These are phyloP conservation scores for Isotomurus palustris DNA, from an alignment of 2,888 invertebrate species.

Conservation along the genomic window DNA sequence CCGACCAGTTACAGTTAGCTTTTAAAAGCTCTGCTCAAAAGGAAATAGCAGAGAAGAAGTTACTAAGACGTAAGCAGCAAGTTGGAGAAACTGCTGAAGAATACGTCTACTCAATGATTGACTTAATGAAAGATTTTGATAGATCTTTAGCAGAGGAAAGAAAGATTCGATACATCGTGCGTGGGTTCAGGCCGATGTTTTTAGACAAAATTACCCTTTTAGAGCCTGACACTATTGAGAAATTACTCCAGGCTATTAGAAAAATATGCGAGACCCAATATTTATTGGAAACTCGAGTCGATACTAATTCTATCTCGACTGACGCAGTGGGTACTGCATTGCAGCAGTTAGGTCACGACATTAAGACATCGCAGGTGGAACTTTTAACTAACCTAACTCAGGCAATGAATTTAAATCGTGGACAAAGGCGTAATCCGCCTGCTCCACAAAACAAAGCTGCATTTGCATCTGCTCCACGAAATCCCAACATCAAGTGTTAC, in stretches of 20 bases:
- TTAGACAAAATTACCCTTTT: slow-evolving; percentile 1
- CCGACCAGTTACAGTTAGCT: neutral
- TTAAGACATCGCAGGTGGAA: too few relatives aligned
- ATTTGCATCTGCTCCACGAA: too few relatives aligned
- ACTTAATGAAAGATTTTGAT: neutral
- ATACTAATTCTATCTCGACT: neutral
- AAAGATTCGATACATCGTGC: neutral
- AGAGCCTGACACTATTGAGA: neutral
- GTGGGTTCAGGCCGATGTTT: neutral
- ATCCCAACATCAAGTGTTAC: too few relatives aligned
- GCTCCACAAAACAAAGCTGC: too few relatives aligned
- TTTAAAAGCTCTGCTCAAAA: slow-evolving; percentile 6
- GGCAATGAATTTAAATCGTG: too few relatives aligned
- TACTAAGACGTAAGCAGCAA: slow-evolving; percentile 1
- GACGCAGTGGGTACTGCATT: neutral
- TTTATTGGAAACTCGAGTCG: neutral
- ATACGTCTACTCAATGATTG: neutral
- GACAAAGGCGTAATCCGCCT: too few relatives aligned
- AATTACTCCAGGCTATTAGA: neutral
- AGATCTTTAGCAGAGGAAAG: neutral
- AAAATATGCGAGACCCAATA: neutral
- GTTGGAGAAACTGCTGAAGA: neutral
- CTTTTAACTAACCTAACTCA: too few relatives aligned
- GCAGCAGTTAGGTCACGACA: neutral
- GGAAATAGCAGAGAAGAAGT: slow-evolving; percentile 8